Conservation (phyloP, 2,888 invertebrate genomes). For the Drosophila glabriapex region DNA sequence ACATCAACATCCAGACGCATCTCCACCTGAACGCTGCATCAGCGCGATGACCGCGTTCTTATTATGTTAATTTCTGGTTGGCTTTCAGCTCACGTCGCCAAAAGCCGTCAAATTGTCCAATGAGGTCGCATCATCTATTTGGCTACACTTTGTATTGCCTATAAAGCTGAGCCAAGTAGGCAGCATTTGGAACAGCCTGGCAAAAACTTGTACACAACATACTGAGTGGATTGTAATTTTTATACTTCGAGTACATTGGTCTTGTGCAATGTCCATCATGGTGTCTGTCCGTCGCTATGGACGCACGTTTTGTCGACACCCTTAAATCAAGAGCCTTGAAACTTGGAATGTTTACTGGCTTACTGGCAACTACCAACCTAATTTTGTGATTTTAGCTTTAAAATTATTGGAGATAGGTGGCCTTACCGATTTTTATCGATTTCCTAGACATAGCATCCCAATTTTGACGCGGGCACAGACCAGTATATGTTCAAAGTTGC, state of each 20-base stretch:
- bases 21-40: conserved; percentile 14
- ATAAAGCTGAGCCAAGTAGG: conserved; percentile 15
- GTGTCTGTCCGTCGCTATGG: not conserved
- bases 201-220: conserved; percentile 13
- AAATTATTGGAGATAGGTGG: not conserved
- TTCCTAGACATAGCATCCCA: not conserved
- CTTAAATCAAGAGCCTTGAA: not conserved
- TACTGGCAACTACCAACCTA: not conserved
- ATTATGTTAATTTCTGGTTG: conserved; percentile 59
- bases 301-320: not conserved
- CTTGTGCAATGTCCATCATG: not conserved
- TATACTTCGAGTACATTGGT: not conserved
- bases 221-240: not conserved
- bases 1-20: conserved; percentile 1
- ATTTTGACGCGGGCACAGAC: not conserved
- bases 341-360: not conserved
- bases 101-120: conserved; percentile 9
- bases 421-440: not conserved
- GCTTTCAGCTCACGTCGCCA: conserved; percentile 59
- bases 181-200: conserved; percentile 14
- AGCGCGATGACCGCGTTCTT: conserved; percentile 17
- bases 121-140: conserved; percentile 14
- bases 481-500: not conserved
- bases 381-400: not conserved
- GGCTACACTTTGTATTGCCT: conserved; percentile 26